Base-by-base conservation (phyloP, 2,888 invertebrate species). In the Lasioglossum villosulum region DNA sequence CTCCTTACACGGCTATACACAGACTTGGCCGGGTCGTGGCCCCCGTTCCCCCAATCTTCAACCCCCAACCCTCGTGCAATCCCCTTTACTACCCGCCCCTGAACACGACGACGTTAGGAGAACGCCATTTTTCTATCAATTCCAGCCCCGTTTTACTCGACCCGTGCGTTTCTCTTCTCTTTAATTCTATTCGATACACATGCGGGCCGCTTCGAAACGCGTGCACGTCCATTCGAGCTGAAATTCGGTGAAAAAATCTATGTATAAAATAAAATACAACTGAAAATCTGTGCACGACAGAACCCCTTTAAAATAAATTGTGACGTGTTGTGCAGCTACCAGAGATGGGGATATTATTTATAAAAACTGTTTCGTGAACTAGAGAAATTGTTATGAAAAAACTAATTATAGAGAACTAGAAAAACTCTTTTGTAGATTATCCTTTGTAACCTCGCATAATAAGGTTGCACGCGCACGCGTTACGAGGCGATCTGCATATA, bases 1-100 rank as follows among this genome's bases (percentile, higher is more conserved):
- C 85, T 90, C 86, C 86, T 81, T 83, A 86, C 84, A 88, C 85
- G 86, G 80, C 88, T 90, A 86, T 88, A 91, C 89, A 56, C 82
- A 80, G 83, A 80, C 68, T 82, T 78, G 71, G 63, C 75, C 80
- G 76, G 75, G 86, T 82, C 78, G 73, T 76, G 82, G 37, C 59
- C 6, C 59, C 48, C 19, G 0, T 4, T 1, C 2, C 14, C 42
- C 19, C 45, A 5, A 5, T 5, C 1, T 16, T 16, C 45, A 1
- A 19, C 48, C 48, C 48, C 23, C 19, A 48, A 48, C 48, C 59
- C 27, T 30, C n/a, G 56, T 56, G 12, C 27, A 59, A 59, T n/a
- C n/a, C 59, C 59, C 59, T 12, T 59, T 59, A 14, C 75, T 78
- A 73, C 59, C 82, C 37, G 37, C 68, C 82, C 27, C 45, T 79